These are phyloP conservation scores for Acanthis flammea DNA, from an alignment of 2,797 vertebrate genomes.

Conservation along the genomic window DNA sequence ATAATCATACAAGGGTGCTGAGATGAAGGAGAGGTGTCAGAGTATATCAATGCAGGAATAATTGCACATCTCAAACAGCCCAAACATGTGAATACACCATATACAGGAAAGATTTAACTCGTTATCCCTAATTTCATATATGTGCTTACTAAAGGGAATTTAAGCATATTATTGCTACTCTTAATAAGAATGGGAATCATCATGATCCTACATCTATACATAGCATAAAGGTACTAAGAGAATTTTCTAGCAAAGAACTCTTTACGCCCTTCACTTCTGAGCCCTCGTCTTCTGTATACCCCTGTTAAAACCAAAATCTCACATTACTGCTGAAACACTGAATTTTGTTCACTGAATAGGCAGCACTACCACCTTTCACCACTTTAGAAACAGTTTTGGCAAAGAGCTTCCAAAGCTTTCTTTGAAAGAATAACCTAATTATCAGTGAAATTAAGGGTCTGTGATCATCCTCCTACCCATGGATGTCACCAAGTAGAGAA, in stretches of 20 bases:
- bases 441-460: background rate
- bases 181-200: background rate
- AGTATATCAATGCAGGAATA: background rate
- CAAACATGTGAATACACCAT: background rate
- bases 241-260: background rate
- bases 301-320: background rate
- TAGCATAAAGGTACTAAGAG: background rate
- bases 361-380: background rate
- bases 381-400: background rate
- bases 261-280: background rate
- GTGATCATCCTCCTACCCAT: background rate
- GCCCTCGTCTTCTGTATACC: background rate
- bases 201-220: background rate
- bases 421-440: background rate
- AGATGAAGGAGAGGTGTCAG: background rate
- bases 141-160: background rate
- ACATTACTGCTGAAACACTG: background rate
- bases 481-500: background rate
- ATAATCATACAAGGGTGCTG: fast-evolving
- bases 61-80: background rate
- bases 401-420: background rate
- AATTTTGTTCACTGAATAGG: background rate
- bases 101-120: background rate
- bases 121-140: background rate
- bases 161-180: background rate